Evolutionary conservation across 2,113 vertebrate genomes (phyloP), one percentile per base, ranked within the genome.

Genomic region (Myotis davidii): DNA sequence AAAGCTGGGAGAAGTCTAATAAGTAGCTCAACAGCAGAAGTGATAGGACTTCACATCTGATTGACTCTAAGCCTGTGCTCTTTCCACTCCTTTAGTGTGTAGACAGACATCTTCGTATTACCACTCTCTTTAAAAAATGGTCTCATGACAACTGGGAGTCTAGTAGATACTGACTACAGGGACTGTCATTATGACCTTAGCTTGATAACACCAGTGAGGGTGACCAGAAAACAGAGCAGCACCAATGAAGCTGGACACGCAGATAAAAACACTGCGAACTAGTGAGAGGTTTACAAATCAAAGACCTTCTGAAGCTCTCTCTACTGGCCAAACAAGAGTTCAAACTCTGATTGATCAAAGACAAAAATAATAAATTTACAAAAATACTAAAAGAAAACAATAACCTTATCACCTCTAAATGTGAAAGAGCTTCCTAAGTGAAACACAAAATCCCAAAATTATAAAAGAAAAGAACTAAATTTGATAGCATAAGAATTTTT

Each of bases 271-370:
- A 85, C 54, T 50, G 48, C 67, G 12, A 78, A 37, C 21, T 39
- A 13, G 6, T 85, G 12, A 69, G 17, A 67, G 48, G 39, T 73
- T 85, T 72, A 70, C 56, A 94, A 87, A 12, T 45, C 16, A 39
- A 88, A 93, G 54, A 54, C 25, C 59, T 74, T 91, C 56, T 85
- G 10, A 79, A 21, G 59, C 54, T 77, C 73, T 87, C 73, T 84
- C 64, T 39, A 50, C 8, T 29, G n/a, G 16, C 64, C 9, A 29
- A 85, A 83, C 90, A 54, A 85, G 14, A 29, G 50, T 70, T 94
- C 74, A 82, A 81, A 94, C 74, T 93, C 48, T 94, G 72, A 76
- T 81, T 37, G 32, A 81, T 56, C 52, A 95, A 90, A 94, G 12
- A 7, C n/a, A 95, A 95, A 85, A 92, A 59, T 79, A 85, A 79